Evolutionary conservation across 2,888 invertebrate genomes (phyloP), one percentile per base, ranked within the genome.

Genomic region (Galerucella nymphaeae): DNA sequence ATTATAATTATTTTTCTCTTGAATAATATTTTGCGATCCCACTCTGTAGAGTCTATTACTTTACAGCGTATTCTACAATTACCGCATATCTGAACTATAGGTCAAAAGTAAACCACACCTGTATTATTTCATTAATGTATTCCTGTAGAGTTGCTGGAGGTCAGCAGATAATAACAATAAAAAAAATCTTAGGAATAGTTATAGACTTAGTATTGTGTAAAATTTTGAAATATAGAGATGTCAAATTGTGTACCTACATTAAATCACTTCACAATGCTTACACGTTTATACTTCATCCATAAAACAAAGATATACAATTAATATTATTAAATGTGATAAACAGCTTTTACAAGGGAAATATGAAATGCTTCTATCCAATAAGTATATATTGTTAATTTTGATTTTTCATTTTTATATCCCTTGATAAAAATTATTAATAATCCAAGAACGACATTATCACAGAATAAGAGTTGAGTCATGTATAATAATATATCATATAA

Each of bases 31-130:
- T 38, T 38, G 10, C 30, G 30, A 38, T 38, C 8, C 59, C 59
- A 59, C 59, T 59, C 59, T 59, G 59, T 59, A 59, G 14, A 59
- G 6, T 59, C 14, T 30, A 66, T 66, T 66, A 58, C 30, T 66
- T 66, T 58, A 58, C 45, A 42, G 58, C 45, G 14, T 64, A 63
- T 58, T 64, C 45, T 74, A 59, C 65, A 67, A 72, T 76, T 74
- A 74, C 66, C 63, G 68, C 74, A 74, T 76, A 70, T 74, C 70
- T 76, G 76, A 76, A 76, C 76, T 71, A 71, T 73, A 71, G 75
- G 75, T 75, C 75, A 76, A 76, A 76, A 76, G 76, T 70, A 74
- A 76, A 74, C 73, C 76, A 72, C 76, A 74, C 76, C 76, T 76
- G 65, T 67, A 66, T 74, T 75, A 75, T 75, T 75, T 63, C 71